phyloP scores from a whole-genome alignment of 2,888 invertebrate genomes.

The Calameuta filiformis region DNA sequence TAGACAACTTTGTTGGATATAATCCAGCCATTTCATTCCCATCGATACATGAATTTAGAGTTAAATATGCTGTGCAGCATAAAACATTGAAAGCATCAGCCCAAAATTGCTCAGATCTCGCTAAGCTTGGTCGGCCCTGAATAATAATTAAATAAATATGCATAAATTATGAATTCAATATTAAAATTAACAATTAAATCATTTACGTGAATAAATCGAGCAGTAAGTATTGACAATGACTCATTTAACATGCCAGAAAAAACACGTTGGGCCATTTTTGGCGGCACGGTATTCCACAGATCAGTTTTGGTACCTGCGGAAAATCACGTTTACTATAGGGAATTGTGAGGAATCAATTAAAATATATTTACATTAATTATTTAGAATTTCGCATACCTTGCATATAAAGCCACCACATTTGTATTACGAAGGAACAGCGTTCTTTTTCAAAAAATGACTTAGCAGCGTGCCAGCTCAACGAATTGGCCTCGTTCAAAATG shows the following conservation, averaged over 20 bases:
- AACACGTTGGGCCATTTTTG: conserved; percentile 87
- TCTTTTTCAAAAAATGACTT: conserved; percentile 78
- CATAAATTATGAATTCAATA: not conserved
- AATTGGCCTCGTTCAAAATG: conserved; percentile 84
- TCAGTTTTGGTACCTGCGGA: conserved; percentile 79
- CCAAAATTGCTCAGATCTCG: conserved; percentile 65
- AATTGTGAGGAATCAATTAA: not conserved
- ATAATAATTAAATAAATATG: not conserved
- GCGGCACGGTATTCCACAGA: conserved; percentile 89
- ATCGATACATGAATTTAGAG: conserved; percentile 61
- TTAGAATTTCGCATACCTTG: conserved; percentile 69
- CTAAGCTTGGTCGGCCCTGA: conserved; percentile 75
- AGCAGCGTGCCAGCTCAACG: conserved; percentile 77
- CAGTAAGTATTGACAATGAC: conserved; percentile 82
- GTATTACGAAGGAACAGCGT: conserved; percentile 83
- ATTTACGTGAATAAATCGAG: conserved; percentile 81
- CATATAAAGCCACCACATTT: conserved; percentile 92
- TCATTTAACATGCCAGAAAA: conserved; percentile 89
- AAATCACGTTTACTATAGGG: conserved; percentile 4
- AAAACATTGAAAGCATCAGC: conserved; percentile 74
- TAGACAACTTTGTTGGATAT: conserved; percentile 70
- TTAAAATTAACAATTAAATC: conserved; percentile 27
- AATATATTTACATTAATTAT: not conserved
- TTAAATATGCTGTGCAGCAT: conserved; percentile 78
- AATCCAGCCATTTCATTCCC: conserved; percentile 71